phyloP scores from a whole-genome alignment of 2,888 invertebrate species.

The Caenorhabditis doughertyi region DNA sequence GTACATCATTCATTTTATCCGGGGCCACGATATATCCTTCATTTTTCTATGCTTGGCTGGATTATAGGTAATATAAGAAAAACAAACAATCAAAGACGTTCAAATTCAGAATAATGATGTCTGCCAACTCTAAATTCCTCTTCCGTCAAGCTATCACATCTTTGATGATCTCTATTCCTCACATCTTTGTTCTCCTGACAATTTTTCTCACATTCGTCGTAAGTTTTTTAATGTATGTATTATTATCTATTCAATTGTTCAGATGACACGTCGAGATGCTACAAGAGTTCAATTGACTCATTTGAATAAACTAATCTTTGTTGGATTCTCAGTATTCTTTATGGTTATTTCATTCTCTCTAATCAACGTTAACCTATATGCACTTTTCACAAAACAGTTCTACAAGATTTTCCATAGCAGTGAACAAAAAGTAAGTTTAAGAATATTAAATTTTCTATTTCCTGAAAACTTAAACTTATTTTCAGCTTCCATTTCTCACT shows the following conservation, averaged over 20 bases:
- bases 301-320: conserved; percentile 47
- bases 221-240: neutral
- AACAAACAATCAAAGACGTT: neutral
- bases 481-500: conserved; percentile 57
- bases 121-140: conserved; percentile 45
- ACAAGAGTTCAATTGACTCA: conserved; percentile 40
- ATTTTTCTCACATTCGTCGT: conserved; percentile 52
- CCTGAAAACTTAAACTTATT: neutral
- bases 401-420: conserved; percentile 62
- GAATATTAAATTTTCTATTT: neutral
- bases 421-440: conserved; percentile 50
- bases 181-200: conserved; percentile 54
- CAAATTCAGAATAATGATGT: conserved; percentile 50
- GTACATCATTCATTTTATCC: conserved; percentile 40
- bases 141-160: conserved; percentile 44
- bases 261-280: conserved; percentile 40
- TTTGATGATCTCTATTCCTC: conserved; percentile 49
- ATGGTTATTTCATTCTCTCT: conserved; percentile 40
- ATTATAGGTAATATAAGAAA: conserved; percentile 39
- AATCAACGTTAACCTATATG: conserved; percentile 53
- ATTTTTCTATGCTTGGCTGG: conserved; percentile 62
- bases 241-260: neutral
- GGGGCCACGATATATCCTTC: conserved; percentile 63
- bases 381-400: conserved; percentile 61
- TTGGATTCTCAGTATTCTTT: conserved; percentile 59